Evolutionary conservation across 2,888 invertebrate genomes (phyloP).

Genomic region (Pseudococcus viburni): DNA sequence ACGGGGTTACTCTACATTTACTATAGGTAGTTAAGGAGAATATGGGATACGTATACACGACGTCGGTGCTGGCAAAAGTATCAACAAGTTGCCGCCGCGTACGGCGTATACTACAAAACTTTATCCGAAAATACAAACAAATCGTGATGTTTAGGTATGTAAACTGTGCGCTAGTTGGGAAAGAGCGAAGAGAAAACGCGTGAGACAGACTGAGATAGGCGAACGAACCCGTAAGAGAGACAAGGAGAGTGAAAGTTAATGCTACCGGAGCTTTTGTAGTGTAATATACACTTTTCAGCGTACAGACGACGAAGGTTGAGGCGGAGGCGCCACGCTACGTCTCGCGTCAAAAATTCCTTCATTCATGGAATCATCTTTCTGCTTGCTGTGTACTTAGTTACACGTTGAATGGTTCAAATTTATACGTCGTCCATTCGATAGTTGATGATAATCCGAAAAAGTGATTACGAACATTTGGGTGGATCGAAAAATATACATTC

Average conservation of each 20-base stretch:
- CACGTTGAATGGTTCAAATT: no score
- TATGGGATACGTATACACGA: neutral
- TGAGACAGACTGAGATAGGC: neutral
- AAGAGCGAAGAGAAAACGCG: neutral
- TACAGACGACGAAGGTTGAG: no score
- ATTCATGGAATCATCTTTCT: neutral
- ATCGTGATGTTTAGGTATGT: constrained; percentile 26
- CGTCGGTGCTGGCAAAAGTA: neutral
- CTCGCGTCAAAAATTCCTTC: neutral
- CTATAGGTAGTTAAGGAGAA: neutral
- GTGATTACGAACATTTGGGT: no score
- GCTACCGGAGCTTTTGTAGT: neutral
- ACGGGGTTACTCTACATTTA: neutral
- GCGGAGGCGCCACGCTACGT: neutral
- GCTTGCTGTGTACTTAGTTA: no score
- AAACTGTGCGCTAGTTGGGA: neutral
- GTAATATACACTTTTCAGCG: neutral
- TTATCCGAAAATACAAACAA: constrained; percentile 31
- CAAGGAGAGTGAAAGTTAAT: neutral
- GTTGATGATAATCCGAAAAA: no score
- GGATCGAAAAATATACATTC: no score
- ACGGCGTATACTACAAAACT: neutral
- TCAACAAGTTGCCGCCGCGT: constrained; percentile 19
- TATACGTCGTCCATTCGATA: no score
- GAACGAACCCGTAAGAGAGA: neutral